Percentiles rank a stretch among this genome's conserved stretches.
phyloP scores from a whole-genome alignment of 1,140 invertebrate genomes.

The Teleopsis dalmanni region DNA sequence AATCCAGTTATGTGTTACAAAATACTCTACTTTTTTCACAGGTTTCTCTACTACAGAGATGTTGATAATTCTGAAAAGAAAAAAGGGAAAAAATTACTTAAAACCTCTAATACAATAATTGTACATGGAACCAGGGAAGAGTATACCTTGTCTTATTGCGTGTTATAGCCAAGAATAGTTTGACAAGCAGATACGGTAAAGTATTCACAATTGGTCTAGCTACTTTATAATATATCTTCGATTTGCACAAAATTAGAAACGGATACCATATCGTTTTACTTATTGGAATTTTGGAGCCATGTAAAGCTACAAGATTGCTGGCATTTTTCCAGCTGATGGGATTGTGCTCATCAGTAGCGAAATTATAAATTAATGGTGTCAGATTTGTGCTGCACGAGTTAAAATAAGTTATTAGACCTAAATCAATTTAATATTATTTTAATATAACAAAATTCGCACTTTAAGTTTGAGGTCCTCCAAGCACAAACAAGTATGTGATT shows the following conservation, averaged over 20 bases:
- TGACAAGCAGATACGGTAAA: conserved; percentile 51
- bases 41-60: too few relatives aligned
- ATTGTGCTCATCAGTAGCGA: conserved; percentile 56
- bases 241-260: conserved; percentile 40
- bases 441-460: not conserved
- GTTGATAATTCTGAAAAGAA: conserved; percentile 52
- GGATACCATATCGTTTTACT: conserved; percentile 47
- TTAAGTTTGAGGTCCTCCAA: not conserved
- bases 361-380: conserved; percentile 57
- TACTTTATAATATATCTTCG: conserved; percentile 40
- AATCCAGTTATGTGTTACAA: conserved; percentile 56
- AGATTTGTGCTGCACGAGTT: not conserved
- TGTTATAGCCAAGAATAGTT: conserved; percentile 44
- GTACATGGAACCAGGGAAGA: too few relatives aligned
- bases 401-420: not conserved
- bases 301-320: conserved; percentile 14
- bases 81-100: not conserved
- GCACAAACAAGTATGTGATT: conserved; percentile 67
- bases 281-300: conserved; percentile 29
- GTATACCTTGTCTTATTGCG: conserved; percentile 49
- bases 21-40: too few relatives aligned
- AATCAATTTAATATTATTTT: not conserved
- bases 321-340: conserved; percentile 53
- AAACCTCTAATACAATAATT: not conserved
- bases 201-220: conserved; percentile 48